Conservation (phyloP, 2,888 invertebrate genomes). For the Hecatera dysodea region DNA sequence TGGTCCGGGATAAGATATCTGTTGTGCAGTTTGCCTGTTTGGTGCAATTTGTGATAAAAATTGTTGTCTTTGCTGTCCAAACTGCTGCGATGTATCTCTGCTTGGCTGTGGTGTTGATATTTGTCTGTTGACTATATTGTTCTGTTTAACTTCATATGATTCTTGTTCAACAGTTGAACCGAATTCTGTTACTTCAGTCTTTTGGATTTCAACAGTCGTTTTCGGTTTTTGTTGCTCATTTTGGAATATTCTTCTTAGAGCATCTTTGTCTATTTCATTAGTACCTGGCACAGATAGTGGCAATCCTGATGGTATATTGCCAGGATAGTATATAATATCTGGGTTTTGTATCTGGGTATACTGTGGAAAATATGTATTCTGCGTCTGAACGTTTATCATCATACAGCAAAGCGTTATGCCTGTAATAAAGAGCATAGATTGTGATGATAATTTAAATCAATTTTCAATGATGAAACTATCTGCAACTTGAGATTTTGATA, state of each 20-base stretch:
- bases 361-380: constrained; percentile 21
- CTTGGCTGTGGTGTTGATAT: neutral
- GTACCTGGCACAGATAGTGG: constrained; percentile 2
- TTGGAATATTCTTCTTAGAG: constrained; percentile 14
- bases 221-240: neutral
- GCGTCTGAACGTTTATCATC: constrained; percentile 50
- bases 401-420: constrained; percentile 59
- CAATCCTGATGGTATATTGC: constrained; percentile 32
- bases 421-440: constrained; percentile 43
- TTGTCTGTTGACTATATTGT: constrained; percentile 9
- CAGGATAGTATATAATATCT: constrained; percentile 61
- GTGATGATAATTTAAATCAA: neutral
- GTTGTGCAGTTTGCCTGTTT: neutral
- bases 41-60: neutral
- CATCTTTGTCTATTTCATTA: constrained; percentile 2
- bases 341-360: too few species aligned
- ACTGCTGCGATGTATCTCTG: neutral
- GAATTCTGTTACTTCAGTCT: constrained; percentile 36
- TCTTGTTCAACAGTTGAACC: constrained; percentile 16
- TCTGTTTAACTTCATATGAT: neutral
- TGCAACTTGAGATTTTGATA: neutral
- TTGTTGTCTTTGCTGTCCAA: neutral
- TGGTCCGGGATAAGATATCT: constrained; percentile 3
- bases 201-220: constrained; percentile 46
- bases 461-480: neutral